Evolutionary conservation across 2,888 invertebrate species (phyloP).

Genomic region (Heliconius charithonia): DNA sequence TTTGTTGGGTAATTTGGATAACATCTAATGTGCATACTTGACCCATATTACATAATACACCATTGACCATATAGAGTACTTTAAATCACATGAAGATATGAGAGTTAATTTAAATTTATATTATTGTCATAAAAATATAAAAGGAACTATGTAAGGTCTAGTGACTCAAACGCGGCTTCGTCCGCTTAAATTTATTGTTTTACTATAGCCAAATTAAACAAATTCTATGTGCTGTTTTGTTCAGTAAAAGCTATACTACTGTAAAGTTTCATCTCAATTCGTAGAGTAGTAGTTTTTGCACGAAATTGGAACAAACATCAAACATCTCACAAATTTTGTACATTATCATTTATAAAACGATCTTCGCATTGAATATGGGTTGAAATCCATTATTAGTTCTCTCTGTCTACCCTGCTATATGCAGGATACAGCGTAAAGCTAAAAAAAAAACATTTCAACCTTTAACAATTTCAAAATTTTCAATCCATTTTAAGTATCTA

Average conservation of each 20-base stretch:
- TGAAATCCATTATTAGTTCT: background rate
- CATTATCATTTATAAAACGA: no score
- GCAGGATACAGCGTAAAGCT: background rate
- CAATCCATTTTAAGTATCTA: no score
- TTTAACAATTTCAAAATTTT: no score
- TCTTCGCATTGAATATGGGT: no score
- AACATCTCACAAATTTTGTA: no score
- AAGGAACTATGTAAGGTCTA: background rate
- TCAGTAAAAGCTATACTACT: no score
- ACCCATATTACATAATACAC: conserved; percentile 31
- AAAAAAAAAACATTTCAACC: background rate
- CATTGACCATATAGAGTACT: conserved; percentile 17
- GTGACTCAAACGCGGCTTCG: background rate
- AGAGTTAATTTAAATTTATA: background rate
- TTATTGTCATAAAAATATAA: background rate
- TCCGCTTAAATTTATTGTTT: no score
- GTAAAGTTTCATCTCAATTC: no score
- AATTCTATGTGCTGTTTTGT: no score
- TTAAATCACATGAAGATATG: conserved; percentile 13
- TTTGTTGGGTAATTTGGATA: conserved; percentile 23
- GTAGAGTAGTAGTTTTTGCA: no score
- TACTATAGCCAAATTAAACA: no score
- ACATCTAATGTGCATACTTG: conserved; percentile 29
- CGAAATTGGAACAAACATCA: no score
- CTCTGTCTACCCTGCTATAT: background rate